Evolutionary conservation across 1,140 invertebrate species (phyloP).

Genomic region (Trichonephila inaurata): DNA sequence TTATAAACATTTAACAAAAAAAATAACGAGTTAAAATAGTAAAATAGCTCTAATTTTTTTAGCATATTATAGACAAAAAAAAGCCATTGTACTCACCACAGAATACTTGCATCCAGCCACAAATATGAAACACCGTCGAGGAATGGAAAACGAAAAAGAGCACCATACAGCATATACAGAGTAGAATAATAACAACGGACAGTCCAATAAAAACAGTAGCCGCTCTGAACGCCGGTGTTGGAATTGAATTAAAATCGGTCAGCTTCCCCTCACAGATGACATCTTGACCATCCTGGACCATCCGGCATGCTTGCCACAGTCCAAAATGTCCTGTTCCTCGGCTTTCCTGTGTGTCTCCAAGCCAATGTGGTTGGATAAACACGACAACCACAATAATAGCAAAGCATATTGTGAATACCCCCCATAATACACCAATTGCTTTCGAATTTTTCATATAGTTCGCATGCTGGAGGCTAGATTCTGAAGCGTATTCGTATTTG

Average conservation of each 20-base stretch:
- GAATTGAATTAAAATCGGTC: conserved; percentile 88
- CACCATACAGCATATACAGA: conserved; percentile 93
- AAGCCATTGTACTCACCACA: conserved; percentile 87
- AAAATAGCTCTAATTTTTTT: no score
- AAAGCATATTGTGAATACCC: conserved; percentile 96
- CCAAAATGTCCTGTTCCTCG: conserved; percentile 94
- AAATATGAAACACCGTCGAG: conserved; percentile 95
- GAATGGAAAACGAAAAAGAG: conserved; percentile 96
- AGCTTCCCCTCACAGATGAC: conserved; percentile 90
- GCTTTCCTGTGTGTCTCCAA: conserved; percentile 88
- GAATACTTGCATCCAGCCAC: conserved; percentile 95
- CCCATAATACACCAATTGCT: conserved; percentile 97
- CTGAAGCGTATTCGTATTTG: conserved; percentile 76
- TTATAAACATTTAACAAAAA: no score
- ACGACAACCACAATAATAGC: conserved; percentile 96
- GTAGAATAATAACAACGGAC: conserved; percentile 90
- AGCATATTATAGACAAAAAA: no score
- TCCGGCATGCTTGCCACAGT: conserved; percentile 91
- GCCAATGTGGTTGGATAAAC: conserved; percentile 97
- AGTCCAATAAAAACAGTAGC: conserved; percentile 93
- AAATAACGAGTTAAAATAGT: no score
- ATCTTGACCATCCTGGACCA: conserved; percentile 81
- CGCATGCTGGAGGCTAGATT: conserved; percentile 85
- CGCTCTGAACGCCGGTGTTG: conserved; percentile 89
- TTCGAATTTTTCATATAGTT: conserved; percentile 97